Evolutionary conservation across 2,113 vertebrate genomes (phyloP), one percentile per base, ranked within the genome.

Genomic region (Sphaerodactylus townsendi): DNA sequence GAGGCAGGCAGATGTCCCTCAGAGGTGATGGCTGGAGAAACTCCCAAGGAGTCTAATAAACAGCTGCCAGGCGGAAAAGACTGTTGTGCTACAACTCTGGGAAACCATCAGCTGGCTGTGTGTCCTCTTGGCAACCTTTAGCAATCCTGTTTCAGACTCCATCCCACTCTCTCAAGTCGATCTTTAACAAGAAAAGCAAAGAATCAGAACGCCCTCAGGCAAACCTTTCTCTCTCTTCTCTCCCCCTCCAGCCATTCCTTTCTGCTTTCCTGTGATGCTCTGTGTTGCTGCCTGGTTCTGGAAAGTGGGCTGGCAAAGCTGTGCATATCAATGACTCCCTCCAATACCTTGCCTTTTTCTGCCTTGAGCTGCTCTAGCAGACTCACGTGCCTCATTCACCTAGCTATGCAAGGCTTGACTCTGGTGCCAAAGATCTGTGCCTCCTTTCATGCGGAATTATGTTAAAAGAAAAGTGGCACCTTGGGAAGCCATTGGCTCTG

Each of bases 31-130:
- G 48, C 15, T n/a, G 59, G 33, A 64, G 44, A 41, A 62, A 23
- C 53, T 56, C 62, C 44, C 68, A 33, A 13, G 17, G 8, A 71
- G 44, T 66, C 2, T 23, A 56, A 62, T 5, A 37, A 78, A 79
- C 77, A 73, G 56, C 81, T 82, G 85, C 68, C 56, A 77, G 56
- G n/a, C 21, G 44, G 74, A n/a, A 82, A 35, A 23, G 65, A 8
- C 65, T 77, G 14, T 48, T 56, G 39, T 62, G 56, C n/a, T 23
- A 59, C 53, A 71, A 53, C 21, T 23, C 75, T 78, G 56, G 68
- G 85, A 77, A 86, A 86, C 65, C 39, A 28, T 73, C 33, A 33
- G 44, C 70, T 33, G 70, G 19, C 71, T 48, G 6, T n/a, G 23
- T 50, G 3, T 85, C 46, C 28, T 65, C 44, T 66, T 33, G n/a